Conservation (phyloP, 64 coral and sea anemone genomes). For the Astreopora myriophthalma region DNA sequence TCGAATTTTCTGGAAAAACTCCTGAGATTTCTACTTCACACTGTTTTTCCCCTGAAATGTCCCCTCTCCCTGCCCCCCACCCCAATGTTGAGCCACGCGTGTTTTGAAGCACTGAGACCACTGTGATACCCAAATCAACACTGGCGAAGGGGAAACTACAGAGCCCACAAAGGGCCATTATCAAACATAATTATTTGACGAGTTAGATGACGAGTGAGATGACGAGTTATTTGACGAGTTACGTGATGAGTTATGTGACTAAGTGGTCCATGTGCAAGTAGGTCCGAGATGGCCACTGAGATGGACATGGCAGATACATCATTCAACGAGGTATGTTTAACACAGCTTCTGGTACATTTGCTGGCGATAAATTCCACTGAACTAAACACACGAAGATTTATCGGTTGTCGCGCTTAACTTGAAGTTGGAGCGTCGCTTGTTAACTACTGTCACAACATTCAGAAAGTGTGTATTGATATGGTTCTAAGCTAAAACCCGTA, state of each 20-base stretch:
- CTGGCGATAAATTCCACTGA: constrained; percentile 45
- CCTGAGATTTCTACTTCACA: no score
- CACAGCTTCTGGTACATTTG: neutral
- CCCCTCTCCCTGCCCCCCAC: no score
- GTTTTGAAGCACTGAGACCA: no score
- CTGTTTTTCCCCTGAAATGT: no score
- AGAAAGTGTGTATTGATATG: neutral
- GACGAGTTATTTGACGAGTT: constrained; percentile 5
- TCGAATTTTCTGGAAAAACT: no score
- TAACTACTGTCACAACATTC: neutral
- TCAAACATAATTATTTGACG: neutral
- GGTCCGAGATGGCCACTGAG: neutral
- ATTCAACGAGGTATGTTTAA: constrained; percentile 56
- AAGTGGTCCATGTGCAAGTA: neutral
- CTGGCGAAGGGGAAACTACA: no score
- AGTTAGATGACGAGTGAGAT: neutral
- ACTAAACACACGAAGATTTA: constrained; percentile 50
- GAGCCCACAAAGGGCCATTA: neutral
- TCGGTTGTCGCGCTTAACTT: constrained; percentile 36
- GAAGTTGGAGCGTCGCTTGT: constrained; percentile 12
- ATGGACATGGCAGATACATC: neutral
- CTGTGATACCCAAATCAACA: no score
- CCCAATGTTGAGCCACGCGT: no score
- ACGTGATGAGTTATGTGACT: neutral
- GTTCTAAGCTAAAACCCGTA: neutral